Base-by-base conservation (phyloP, 2,888 invertebrate species). In the Hermodice carunculata region DNA sequence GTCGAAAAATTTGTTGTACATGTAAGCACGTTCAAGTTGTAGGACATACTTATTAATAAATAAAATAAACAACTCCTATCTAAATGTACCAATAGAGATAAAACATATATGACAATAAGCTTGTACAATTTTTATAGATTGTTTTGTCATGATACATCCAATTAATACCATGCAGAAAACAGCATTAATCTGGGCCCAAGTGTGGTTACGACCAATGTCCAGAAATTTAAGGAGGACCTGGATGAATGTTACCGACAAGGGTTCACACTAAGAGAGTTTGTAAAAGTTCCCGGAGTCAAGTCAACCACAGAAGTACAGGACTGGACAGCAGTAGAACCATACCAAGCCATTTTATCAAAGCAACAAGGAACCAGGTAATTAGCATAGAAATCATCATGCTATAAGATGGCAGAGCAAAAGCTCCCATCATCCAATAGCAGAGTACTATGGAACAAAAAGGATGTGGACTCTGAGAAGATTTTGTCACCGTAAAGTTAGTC, bases 341-440 rank as follows among this genome's bases (percentile, higher is more conserved):
- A 73, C 61, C 73, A 73, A 54, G 73, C 73, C 26, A 69, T 73
- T 28, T 46, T 73, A 26, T 62, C 69, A 42, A 67, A 52, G 51
- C 60, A n/a, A n/a, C n/a, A n/a, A n/a, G n/a, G n/a, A n/a, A n/a
- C n/a, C n/a, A n/a, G n/a, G n/a, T n/a, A n/a, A n/a, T n/a, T n/a
- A n/a, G n/a, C n/a, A n/a, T n/a, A n/a, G n/a, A n/a, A n/a, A n/a
- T n/a, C n/a, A n/a, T n/a, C n/a, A n/a, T n/a, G n/a, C n/a, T n/a
- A n/a, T n/a, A n/a, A n/a, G n/a, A n/a, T n/a, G n/a, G n/a, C n/a
- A n/a, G n/a, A n/a, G n/a, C n/a, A n/a, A n/a, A n/a, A n/a, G n/a
- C n/a, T n/a, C n/a, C n/a, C n/a, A n/a, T n/a, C n/a, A n/a, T n/a
- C n/a, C n/a, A n/a, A n/a, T n/a, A n/a, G n/a, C n/a, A n/a, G n/a